Evolutionary conservation across 2,113 vertebrate species (phyloP).

Genomic region (Furnarius figulus): DNA sequence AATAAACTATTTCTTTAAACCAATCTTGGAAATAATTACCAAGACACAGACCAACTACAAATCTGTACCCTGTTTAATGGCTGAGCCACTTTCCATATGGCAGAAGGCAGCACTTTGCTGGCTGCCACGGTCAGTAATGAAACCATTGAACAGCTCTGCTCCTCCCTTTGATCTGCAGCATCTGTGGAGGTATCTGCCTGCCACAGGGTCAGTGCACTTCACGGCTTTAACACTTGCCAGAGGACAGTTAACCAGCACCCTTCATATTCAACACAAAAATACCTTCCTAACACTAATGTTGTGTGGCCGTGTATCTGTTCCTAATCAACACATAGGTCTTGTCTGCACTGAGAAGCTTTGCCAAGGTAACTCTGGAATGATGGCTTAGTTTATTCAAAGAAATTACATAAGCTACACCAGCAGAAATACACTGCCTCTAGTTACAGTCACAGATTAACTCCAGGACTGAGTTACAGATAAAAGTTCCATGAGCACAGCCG

Average conservation of each 20-base stretch:
- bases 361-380: constrained; percentile 15
- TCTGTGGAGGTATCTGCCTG: not conserved
- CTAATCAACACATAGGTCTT: not conserved
- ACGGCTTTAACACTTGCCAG: not conserved
- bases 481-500: not conserved
- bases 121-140: not conserved
- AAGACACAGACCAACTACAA: not conserved
- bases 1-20: not conserved
- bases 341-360: not conserved
- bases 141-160: not conserved
- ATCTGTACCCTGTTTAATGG: not conserved
- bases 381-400: constrained; percentile 28
- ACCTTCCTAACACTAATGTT: not conserved
- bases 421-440: not conserved
- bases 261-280: not conserved
- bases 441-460: constrained; percentile 36
- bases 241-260: not conserved
- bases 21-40: not conserved
- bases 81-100: not conserved
- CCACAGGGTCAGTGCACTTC: not conserved
- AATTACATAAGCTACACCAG: constrained; percentile 12
- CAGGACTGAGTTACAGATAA: not conserved
- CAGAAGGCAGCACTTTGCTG: not conserved
- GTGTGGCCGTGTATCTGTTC: not conserved
- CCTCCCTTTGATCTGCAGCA: not conserved